Evolutionary conservation across 2,797 vertebrate species (phyloP), one percentile per base, ranked within the genome.

Genomic region (Leptatherina wallacei): DNA sequence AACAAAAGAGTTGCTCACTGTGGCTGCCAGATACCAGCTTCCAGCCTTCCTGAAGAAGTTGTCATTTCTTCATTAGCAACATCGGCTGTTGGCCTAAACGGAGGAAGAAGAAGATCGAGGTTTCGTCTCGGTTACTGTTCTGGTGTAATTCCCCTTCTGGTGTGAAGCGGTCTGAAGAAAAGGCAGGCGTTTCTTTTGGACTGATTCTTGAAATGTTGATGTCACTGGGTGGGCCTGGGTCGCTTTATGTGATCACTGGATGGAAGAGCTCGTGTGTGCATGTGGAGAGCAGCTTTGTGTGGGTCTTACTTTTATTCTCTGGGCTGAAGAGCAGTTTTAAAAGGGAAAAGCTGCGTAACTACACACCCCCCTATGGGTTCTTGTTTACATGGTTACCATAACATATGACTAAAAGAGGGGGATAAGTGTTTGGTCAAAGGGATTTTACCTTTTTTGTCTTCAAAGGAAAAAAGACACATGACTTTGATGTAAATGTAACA

Each of bases 211-310:
- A 83, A 82, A 74, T n/a, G 84, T 65, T 92, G 90, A 91, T 89
- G 87, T 92, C 90, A 91, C 72, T 80, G 92, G 91, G 91, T 86
- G 90, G 88, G 84, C 54, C 90, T 61, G 61, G 47, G 66, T 83
- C 79, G 61, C 81, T 73, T 69, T 65, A 84, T 90, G 82, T 83
- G 86, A 90, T 88, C 82, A 81, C 75, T 80, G 89, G 69, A 77
- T 69, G 77, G 79, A 91, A 78, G 57, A 65, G 73, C 55, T 57
- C 55, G 30, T 29, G 61, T 69, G 67, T 79, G 77, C 75, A 69
- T 44, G 49, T 27, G 38, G 55, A 79, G 61, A 75, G 67, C 22
- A 35, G 20, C 33, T 67, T 22, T 69, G 9, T 44, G 12, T 22
- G 44, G 61, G 8, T 61, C 12, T 68, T 24, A 55, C 13, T 56